Evolutionary conservation across 1,140 invertebrate genomes (phyloP).

Genomic region (Diabrotica virgifera): DNA sequence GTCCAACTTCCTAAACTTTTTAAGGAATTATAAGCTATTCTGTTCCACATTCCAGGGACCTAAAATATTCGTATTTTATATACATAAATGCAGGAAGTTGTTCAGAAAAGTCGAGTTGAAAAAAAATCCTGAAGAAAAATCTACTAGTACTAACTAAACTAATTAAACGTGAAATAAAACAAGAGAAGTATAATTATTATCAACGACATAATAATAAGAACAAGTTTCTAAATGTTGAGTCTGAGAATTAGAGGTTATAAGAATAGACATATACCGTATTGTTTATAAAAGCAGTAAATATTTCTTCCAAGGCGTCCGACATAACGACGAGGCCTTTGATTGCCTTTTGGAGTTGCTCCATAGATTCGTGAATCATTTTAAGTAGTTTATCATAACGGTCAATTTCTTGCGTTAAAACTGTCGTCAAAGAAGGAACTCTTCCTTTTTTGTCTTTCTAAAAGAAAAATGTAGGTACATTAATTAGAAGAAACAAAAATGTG

Average conservation of each 20-base stretch:
- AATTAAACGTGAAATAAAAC: too few relatives aligned
- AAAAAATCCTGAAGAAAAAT: neutral
- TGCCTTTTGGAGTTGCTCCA: constrained; percentile 75
- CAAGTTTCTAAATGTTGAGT: neutral
- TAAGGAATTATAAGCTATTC: constrained; percentile 78
- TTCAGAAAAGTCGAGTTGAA: neutral
- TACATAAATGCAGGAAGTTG: neutral
- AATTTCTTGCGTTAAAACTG: constrained; percentile 81
- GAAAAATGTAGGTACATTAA: neutral
- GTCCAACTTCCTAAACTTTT: constrained; percentile 83
- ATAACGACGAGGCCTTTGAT: constrained; percentile 85
- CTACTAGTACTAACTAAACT: neutral
- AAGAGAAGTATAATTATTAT: constrained; percentile 8
- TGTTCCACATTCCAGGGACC: constrained; percentile 80
- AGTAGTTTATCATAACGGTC: constrained; percentile 81
- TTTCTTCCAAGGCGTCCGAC: constrained; percentile 79
- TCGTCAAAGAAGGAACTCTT: constrained; percentile 74
- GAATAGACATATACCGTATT: constrained; percentile 59
- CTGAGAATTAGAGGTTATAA: constrained; percentile 1
- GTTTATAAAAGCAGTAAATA: constrained; percentile 72
- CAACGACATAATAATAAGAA: neutral
- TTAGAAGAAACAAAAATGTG: too few relatives aligned
- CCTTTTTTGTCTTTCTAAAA: constrained; percentile 63
- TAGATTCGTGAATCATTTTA: constrained; percentile 64
- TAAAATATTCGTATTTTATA: constrained; percentile 32